These are phyloP conservation scores for Odontocerum albicorne DNA, from an alignment of 2,888 invertebrate species.

Conservation along the genomic window DNA sequence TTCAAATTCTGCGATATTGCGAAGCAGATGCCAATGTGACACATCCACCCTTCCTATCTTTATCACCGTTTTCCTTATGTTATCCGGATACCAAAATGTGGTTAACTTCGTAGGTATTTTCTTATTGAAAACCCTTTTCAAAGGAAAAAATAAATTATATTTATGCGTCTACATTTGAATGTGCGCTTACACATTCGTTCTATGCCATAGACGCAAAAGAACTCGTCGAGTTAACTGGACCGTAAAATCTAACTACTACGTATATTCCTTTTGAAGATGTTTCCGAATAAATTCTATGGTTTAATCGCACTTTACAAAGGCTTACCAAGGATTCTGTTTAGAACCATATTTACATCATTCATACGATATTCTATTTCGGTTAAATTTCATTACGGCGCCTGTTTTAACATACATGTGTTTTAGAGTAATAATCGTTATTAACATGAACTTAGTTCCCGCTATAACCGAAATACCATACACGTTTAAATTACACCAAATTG, in stretches of 20 bases:
- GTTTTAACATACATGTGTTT: no score
- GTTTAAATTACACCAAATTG: no score
- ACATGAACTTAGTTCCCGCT: no score
- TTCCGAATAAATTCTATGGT: slow-evolving; percentile 14
- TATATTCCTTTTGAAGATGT: slow-evolving; percentile 14
- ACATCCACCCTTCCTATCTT: slow-evolving; percentile 23
- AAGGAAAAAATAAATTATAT: slow-evolving; percentile 25
- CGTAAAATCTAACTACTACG: slow-evolving; percentile 15
- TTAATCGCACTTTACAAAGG: slow-evolving; percentile 11
- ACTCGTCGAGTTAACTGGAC: slow-evolving; percentile 20
- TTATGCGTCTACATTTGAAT: slow-evolving; percentile 19
- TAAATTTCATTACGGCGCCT: no score
- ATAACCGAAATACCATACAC: no score
- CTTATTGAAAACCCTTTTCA: slow-evolving; percentile 34
- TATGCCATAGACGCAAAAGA: slow-evolving; percentile 6
- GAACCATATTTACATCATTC: neutral
- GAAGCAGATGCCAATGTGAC: slow-evolving; percentile 16
- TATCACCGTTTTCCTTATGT: slow-evolving; percentile 22
- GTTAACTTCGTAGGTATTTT: slow-evolving; percentile 20
- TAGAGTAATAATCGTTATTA: no score
- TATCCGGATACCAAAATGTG: slow-evolving; percentile 18
- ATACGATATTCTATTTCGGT: neutral
- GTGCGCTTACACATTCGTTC: neutral
- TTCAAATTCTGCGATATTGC: neutral
- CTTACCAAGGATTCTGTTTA: neutral